Evolutionary conservation across 2,797 vertebrate species (phyloP), one percentile per base, ranked within the genome.

Genomic region (Apogon talboti): DNA sequence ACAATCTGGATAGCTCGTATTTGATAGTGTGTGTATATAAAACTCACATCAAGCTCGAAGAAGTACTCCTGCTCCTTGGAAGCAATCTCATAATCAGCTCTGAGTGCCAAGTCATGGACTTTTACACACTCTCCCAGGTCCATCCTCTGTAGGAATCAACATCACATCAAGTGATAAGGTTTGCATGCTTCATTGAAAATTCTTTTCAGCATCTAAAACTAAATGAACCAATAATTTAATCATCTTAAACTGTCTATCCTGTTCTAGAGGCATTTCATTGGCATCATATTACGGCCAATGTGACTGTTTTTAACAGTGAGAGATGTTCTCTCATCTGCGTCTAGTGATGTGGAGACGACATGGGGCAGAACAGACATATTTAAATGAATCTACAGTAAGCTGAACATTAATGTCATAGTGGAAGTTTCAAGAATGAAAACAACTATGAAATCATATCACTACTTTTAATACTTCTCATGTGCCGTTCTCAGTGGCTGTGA

Each of bases 41-140:
- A 40, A 96, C 97, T 93, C 92, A 99, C 98, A 89, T 99, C 97
- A 87, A 99, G 96, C 80, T 99, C 98, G 84, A 99, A 99, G 91
- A 99, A 99, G 91, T 95, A 99, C 81, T 99, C 98, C 83, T 98
- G 96, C 83, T 98, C 95, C 91, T 99, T 99, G 55, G 97, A 96
- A 66, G 97, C 98, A 48, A 99, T 99, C 94, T 99, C 97, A 74
- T 95, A 99, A 90, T 99, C 98, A 46, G 98, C 98, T 91, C 98
- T 94, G 72, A 99, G 92, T 15, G 98, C 98, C 88, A 99, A 90
- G 89, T 99, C 98, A 47, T 99, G 98, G 47, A 99, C 96, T 89
- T 98, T 99, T 75, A 96, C 87, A 83, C 98, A 99, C 85, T 99
- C 98, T 79, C 98, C 98, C 82, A 99, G 94, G 89, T 99, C 98